phyloP scores from a whole-genome alignment of 1,140 invertebrate species.

The Probaryconus sp. region DNA sequence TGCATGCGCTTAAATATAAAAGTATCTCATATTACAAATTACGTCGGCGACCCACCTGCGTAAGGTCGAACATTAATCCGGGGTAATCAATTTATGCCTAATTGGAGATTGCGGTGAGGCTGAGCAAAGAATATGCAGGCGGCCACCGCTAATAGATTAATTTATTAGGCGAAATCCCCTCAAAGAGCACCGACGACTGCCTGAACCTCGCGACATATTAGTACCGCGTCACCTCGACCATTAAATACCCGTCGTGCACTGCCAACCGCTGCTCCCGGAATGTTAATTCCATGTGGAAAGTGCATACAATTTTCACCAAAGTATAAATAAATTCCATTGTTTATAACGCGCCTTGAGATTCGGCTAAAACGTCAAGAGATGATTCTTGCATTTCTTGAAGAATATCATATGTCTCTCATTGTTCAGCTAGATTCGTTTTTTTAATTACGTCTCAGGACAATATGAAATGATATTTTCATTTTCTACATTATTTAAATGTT shows the following conservation, averaged over 20 bases:
- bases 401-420: no score
- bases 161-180: slow-evolving; percentile 74
- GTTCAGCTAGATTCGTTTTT: no score
- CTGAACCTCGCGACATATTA: slow-evolving; percentile 69
- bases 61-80: slow-evolving; percentile 67
- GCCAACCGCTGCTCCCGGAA: slow-evolving; percentile 68
- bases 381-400: not conserved
- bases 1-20: slow-evolving; percentile 39
- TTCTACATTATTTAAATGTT: no score
- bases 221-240: slow-evolving; percentile 67
- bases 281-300: slow-evolving; percentile 69
- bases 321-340: slow-evolving; percentile 40
- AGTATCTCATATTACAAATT: slow-evolving; percentile 53
- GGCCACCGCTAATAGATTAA: slow-evolving; percentile 76
- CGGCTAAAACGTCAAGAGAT: not conserved
- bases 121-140: slow-evolving; percentile 53
- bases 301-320: slow-evolving; percentile 35
- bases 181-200: slow-evolving; percentile 71
- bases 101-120: slow-evolving; percentile 74
- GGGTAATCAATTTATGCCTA: slow-evolving; percentile 76
- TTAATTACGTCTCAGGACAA: no score
- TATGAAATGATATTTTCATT: no score
- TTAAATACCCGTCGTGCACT: slow-evolving; percentile 65
- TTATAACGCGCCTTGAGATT: slow-evolving; percentile 7
- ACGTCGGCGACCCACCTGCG: slow-evolving; percentile 45